Percentiles rank a stretch among this genome's conserved stretches.
Conservation (phyloP, 2,888 invertebrate species). For the Hypomecis atomaria region DNA sequence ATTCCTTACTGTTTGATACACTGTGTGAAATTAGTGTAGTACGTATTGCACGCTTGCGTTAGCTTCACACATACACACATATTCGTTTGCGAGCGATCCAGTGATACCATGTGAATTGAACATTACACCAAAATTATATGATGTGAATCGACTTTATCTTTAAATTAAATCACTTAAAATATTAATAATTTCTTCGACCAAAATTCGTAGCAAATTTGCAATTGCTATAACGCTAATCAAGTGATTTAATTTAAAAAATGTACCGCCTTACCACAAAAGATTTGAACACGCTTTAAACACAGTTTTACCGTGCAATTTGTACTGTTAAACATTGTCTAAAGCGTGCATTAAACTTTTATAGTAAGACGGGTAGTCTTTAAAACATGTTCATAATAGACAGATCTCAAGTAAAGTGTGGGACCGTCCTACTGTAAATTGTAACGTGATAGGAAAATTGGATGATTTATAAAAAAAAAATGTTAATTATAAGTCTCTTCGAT, state of each 20-base stretch:
- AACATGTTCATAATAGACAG: slow-evolving; percentile 57
- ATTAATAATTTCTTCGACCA: neutral
- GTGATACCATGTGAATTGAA: slow-evolving; percentile 74
- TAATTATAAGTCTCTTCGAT: slow-evolving; percentile 52
- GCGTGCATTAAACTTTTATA: no score
- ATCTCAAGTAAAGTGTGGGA: slow-evolving; percentile 82
- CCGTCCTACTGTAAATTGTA: slow-evolving; percentile 80
- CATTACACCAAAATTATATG: slow-evolving; percentile 61
- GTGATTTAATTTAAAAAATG: slow-evolving; percentile 20
- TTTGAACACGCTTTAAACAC: no score
- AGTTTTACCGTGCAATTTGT: no score
- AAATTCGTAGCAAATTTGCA: neutral
- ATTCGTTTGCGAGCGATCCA: slow-evolving; percentile 44
- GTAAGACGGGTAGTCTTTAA: neutral
- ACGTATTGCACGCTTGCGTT: slow-evolving; percentile 46
- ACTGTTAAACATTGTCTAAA: no score
- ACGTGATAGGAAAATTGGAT: slow-evolving; percentile 73
- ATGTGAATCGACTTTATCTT: neutral
- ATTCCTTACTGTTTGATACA: slow-evolving; percentile 32
- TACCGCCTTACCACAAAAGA: no score
- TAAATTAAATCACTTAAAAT: slow-evolving; percentile 5
- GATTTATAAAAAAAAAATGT: slow-evolving; percentile 53
- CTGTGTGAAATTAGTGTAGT: slow-evolving; percentile 10
- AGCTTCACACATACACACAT: slow-evolving; percentile 33
- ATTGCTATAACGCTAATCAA: neutral